Conservation (phyloP, 37 sponge, comb jelly and placozoan species). For the Lycopodina hypogea region DNA sequence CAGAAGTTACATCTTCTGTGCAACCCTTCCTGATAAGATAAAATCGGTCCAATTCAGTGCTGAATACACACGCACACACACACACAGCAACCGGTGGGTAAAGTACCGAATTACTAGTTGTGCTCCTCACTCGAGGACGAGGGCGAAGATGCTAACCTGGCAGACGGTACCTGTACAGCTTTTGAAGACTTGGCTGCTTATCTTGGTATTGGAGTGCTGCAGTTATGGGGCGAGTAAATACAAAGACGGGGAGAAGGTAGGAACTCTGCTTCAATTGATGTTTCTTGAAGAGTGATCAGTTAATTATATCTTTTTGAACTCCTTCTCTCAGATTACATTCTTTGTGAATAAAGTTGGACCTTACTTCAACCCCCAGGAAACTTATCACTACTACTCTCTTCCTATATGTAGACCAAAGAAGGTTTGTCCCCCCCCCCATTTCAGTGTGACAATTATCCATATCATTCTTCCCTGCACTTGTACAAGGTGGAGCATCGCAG, state of each 20-base stretch:
- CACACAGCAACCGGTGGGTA: no score
- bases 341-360: constrained; percentile 96
- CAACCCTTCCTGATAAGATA: no score
- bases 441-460: not conserved
- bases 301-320: not conserved
- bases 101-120: no score
- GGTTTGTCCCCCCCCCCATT: constrained; percentile 34
- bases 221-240: not conserved
- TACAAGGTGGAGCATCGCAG: constrained; percentile 72
- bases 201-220: not conserved
- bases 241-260: constrained; percentile 21
- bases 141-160: no score
- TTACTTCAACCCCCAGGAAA: constrained; percentile 94
- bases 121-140: no score
- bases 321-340: constrained; percentile 44
- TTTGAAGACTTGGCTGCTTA: not conserved
- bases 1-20: no score
- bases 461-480: not conserved
- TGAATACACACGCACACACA: no score
- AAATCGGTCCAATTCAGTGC: no score
- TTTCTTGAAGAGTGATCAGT: not conserved
- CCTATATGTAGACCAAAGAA: constrained; percentile 82
- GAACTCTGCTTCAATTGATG: not conserved
- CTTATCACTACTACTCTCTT: constrained; percentile 89
- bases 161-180: no score